Evolutionary conservation across 2,888 invertebrate species (phyloP), one percentile per base, ranked within the genome.

Genomic region (Drosophila phalerata): DNA sequence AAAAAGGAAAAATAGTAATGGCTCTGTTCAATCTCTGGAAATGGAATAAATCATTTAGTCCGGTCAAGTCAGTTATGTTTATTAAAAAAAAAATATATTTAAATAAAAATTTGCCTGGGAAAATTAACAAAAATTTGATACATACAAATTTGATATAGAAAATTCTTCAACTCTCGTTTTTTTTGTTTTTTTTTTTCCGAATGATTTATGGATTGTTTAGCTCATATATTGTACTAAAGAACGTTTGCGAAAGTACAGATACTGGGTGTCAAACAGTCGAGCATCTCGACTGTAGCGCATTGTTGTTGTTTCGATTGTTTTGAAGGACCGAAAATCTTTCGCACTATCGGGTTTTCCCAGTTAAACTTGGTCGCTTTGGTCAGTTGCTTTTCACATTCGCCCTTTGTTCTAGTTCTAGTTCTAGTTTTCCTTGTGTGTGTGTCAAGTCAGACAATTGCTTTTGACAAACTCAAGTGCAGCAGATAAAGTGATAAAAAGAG

Each of bases 381-480:
- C 73, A 69, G 58, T 42, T 73, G 73, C 57, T 32, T 63, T 65
- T 62, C 69, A 68, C 56, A 48, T 56, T 51, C 67, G 57, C 17
- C 28, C 53, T 69, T 84, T 86, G 78, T 75, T 75, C 66, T 67
- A 66, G 11, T 67, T n/a, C n/a, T n/a, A n/a, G n/a, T n/a, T n/a
- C n/a, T n/a, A n/a, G n/a, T n/a, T 71, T 56, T 28, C 17, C 11
- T 22, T 48, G 61, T 61, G 65, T 65, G 55, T 73, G 53, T 69
- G 43, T 43, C 72, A 79, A 81, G 77, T 69, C 77, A 84, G 73
- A 84, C 87, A 83, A 86, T 84, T 84, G 82, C 73, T 81, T 65
- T 71, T 77, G 85, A 87, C 87, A 81, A 70, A 68, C 87, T 79
- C 77, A 87, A 83, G 83, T 74, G 85, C 70, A 69, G 66, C 87